phyloP scores from a whole-genome alignment of 2,113 vertebrate species.

The Hippocampus guttulatus region DNA sequence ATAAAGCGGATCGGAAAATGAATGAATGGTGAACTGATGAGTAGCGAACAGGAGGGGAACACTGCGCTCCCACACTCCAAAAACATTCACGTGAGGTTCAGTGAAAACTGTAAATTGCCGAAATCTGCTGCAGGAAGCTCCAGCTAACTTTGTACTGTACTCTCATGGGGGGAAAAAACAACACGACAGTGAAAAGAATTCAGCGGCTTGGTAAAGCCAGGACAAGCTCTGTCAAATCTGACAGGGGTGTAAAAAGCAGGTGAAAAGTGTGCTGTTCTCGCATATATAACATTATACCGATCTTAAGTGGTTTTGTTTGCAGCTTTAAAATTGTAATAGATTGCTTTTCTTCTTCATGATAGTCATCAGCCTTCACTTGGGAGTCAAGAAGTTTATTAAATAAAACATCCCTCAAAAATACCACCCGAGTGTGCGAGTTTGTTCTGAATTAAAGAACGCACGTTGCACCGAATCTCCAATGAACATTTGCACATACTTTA shows the following conservation, averaged over 20 bases:
- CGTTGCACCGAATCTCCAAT: neutral
- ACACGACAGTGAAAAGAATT: too few species aligned
- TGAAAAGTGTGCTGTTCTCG: neutral
- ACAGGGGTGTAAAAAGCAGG: neutral
- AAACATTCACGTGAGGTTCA: too few species aligned
- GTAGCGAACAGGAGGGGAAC: too few species aligned
- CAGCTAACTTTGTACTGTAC: too few species aligned
- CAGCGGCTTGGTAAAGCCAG: neutral
- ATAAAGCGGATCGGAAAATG: too few species aligned
- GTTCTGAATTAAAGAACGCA: conserved; percentile 5
- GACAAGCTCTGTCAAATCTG: neutral
- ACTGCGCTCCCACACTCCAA: too few species aligned
- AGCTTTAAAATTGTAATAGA: conserved; percentile 1
- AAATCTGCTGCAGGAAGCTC: too few species aligned
- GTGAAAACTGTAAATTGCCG: too few species aligned
- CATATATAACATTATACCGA: neutral
- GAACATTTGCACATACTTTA: neutral
- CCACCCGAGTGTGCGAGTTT: neutral
- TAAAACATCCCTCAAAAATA: conserved; percentile 12
- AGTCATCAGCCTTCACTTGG: conserved; percentile 13
- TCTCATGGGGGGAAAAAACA: too few species aligned
- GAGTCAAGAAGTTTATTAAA: conserved; percentile 34
- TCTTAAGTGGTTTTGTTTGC: neutral
- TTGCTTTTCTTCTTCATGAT: conserved; percentile 21
- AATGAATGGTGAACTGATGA: too few species aligned